Evolutionary conservation across 2,113 vertebrate genomes (phyloP), one percentile per base, ranked within the genome.

Genomic region (Ophthalmolycus amberensis): DNA sequence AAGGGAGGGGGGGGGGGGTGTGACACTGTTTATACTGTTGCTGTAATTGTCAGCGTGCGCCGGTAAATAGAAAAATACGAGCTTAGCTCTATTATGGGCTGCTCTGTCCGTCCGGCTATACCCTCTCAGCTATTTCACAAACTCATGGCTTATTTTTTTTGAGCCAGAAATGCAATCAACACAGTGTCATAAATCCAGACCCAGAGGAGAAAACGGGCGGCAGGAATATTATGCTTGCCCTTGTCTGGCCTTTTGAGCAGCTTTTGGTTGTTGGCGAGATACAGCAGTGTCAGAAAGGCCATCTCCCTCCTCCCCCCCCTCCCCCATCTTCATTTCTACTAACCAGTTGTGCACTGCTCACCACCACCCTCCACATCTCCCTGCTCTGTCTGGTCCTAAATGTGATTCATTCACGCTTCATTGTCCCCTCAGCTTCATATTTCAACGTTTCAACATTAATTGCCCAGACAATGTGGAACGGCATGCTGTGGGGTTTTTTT

Each of bases 371-470:
- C 32, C 75, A 38, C 70, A 66, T 76, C 59, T 44, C 27, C n/a
- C 62, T 48, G 34, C 75, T 48, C 69, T 29, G 75, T 66, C 60
- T 37, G 12, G 63, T 68, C 70, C 73, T 83, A 73, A 68, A 15
- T 85, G 86, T 88, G 79, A 88, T 80, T 77, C 71, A 76, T 76
- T 85, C 64, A 79, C 77, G 84, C 75, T 79, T 65, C 48, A 66
- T 88, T 88, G 75, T 83, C 69, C 59, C 79, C 54, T 60, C 62
- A 64, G 72, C 83, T 86, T 89, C 78, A 85, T 40, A 80, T 75
- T 86, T 77, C 78, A 84, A 68, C 60, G 84, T 76, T 84, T 90
- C 78, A 70, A 48, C 63, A 80, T 76, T 85, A 90, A 89, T 84
- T 82, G 67, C 54, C 54, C 38, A 54, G 56, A 48, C 67, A 1